Evolutionary conservation across 2,797 vertebrate genomes (phyloP).

Genomic region (Oreortyx pictus): DNA sequence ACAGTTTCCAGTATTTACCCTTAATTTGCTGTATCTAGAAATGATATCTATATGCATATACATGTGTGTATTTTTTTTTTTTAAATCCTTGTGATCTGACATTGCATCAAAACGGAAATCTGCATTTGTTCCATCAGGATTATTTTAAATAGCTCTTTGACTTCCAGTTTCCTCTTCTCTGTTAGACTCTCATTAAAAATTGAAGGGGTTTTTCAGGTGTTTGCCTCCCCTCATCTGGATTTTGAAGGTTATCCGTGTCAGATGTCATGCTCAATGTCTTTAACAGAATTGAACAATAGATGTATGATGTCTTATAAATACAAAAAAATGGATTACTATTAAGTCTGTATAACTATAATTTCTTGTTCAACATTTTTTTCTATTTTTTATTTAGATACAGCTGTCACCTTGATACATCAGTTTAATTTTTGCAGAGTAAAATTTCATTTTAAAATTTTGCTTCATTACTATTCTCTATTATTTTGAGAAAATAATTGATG

Average conservation of each 20-base stretch:
- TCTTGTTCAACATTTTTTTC: not conserved
- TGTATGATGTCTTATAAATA: not conserved
- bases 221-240: accelerated
- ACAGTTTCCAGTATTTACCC: not conserved
- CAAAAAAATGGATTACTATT: not conserved
- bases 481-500: not conserved
- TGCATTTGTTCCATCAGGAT: not conserved
- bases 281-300: not conserved
- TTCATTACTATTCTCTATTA: not conserved
- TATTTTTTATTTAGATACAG: not conserved
- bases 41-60: not conserved
- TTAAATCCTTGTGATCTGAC: not conserved
- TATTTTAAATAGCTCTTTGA: not conserved
- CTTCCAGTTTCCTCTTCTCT: not conserved
- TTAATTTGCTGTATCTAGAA: not conserved
- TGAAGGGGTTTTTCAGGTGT: not conserved
- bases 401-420: not conserved
- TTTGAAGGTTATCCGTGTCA: not conserved
- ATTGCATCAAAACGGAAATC: not conserved
- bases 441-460: not conserved
- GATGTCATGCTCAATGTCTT: not conserved
- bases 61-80: not conserved
- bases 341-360: not conserved
- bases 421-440: not conserved
- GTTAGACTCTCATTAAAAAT: not conserved